These are phyloP conservation scores for Catharus fuscescens DNA, from an alignment of 2,113 vertebrate species.

Conservation along the genomic window DNA sequence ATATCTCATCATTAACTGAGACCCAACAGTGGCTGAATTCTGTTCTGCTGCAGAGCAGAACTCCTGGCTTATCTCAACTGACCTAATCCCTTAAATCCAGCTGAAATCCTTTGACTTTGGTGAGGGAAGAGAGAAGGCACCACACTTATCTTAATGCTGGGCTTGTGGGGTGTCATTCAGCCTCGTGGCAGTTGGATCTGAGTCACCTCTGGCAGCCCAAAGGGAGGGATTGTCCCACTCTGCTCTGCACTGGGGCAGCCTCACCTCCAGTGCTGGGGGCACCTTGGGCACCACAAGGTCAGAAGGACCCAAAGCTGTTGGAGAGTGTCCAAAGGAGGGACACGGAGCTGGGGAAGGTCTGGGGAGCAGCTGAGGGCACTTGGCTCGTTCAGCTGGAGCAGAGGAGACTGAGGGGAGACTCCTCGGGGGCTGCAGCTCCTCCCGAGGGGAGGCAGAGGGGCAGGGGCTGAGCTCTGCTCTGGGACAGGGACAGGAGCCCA, in stretches of 20 bases:
- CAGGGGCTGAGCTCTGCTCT: neutral
- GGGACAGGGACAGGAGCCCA: no score
- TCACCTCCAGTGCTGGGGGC: neutral
- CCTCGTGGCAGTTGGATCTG: no score
- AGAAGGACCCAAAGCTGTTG: no score
- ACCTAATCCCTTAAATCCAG: neutral
- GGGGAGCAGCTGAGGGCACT: neutral
- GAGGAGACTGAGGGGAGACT: no score
- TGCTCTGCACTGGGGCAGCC: neutral
- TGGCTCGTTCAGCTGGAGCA: neutral
- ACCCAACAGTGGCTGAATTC: neutral
- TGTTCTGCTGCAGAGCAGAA: neutral
- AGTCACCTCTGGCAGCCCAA: neutral
- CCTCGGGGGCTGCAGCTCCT: no score
- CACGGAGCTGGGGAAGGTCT: no score
- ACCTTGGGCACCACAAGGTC: no score
- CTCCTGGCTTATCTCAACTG: neutral
- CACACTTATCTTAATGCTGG: accelerated
- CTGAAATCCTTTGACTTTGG: neutral
- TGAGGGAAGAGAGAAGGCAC: neutral
- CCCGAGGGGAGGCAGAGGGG: neutral
- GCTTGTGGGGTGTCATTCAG: neutral
- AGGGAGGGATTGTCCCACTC: neutral
- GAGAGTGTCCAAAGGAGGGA: no score
- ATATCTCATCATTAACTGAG: accelerated